Percentiles rank a stretch among this genome's conserved stretches.
Conservation (phyloP, 2,113 vertebrate genomes). For the Cromileptes altivelis region DNA sequence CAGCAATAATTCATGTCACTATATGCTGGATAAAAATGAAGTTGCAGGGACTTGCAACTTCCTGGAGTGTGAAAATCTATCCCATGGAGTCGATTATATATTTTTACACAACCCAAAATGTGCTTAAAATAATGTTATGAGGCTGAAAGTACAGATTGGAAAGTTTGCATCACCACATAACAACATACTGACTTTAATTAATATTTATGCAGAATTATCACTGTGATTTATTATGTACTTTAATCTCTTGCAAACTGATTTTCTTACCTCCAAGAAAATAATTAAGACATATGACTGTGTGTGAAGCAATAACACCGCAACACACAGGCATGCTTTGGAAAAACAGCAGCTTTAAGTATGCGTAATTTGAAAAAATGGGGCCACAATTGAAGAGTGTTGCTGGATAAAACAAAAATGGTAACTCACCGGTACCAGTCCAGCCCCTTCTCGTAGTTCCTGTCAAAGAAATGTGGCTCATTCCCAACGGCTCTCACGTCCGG, state of each 20-base stretch:
- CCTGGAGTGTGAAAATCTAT: neutral
- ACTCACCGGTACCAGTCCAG: slow-evolving; percentile 99
- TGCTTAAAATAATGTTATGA: rapidly evolving
- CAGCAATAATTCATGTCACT: neutral
- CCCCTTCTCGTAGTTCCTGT: slow-evolving; percentile 96
- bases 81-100: too few species aligned
- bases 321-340: neutral
- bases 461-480: slow-evolving; percentile 98
- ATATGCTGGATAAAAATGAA: neutral
- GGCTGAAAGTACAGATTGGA: neutral
- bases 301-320: neutral
- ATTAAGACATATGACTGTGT: neutral
- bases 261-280: neutral
- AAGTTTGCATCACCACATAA: slow-evolving; percentile 3
- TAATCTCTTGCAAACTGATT: neutral
- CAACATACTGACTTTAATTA: neutral
- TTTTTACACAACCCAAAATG: neutral
- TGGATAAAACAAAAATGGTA: neutral
- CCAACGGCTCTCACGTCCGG: slow-evolving; percentile 97
- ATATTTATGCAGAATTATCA: neutral
- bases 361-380: too few species aligned
- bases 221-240: neutral
- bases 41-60: neutral
- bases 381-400: neutral
- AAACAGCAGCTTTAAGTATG: neutral